Base-by-base conservation (phyloP, 2,888 invertebrate species). In the Nowickia ferox region DNA sequence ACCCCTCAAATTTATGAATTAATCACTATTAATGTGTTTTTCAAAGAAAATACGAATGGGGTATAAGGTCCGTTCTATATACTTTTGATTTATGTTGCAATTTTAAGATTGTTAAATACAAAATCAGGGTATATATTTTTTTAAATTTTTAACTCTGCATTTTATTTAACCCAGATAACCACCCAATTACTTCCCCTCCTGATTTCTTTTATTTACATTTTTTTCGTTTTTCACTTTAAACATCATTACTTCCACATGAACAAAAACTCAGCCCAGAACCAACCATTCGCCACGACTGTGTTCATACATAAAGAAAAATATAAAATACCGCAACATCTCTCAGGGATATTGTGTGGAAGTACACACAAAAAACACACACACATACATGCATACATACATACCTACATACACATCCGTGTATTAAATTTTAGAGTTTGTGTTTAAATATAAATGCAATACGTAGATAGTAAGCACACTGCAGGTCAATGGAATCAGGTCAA, bases 311-410 rank as follows among this genome's bases (percentile, higher is more conserved):
- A 57, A 76, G n/a, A 30, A 57, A 48, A 74, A 19, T 48, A 71
- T 48, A 71, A 71, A 72, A 48, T 72, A 66, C 83, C 71, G 77
- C 83, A 77, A 51, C 57, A 83, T 77, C 76, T 72, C 71, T 77
- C 72, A 72, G 77, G 72, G 66, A 83, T 77, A 77, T 77, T 71
- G 63, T 65, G 44, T 82, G 71, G 40, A 65, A 77, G 10, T 5
- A n/a, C 15, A 77, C 11, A 77, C n/a, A n/a, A n/a, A 11, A 46
- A 8, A 42, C 13, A 68, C 38, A 72, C 48, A 42, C 17, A 15
- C 44, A 63, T 15, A 51, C 9, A 46, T 9, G 42, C 17, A 40
- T 2, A 61, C 13, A 3, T 15, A 53, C 2, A 42, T 17, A 48
- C 46, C 19, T 10, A 59, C 13, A 2, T 38, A 51, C 2, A 30